phyloP scores from a whole-genome alignment of 2,113 vertebrate genomes.

The Colaptes auratus region DNA sequence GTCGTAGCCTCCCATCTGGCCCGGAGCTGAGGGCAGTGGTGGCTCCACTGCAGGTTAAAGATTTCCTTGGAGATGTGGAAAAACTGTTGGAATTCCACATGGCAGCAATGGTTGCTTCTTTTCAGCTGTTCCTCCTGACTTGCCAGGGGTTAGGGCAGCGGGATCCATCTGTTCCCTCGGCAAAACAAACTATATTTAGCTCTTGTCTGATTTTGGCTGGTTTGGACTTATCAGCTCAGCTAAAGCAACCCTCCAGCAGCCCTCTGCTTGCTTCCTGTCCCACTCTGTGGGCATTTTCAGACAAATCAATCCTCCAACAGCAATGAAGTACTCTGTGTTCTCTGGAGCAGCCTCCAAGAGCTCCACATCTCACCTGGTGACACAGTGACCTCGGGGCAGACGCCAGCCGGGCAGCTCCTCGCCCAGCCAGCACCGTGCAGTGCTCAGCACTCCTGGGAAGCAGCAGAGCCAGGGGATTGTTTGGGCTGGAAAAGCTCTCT shows the following conservation, averaged over 20 bases:
- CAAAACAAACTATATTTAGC: neutral
- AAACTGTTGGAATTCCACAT: neutral
- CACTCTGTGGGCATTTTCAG: neutral
- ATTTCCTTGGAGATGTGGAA: neutral
- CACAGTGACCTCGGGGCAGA: no score
- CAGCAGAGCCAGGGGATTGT: no score
- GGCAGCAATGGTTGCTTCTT: neutral
- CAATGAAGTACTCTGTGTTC: neutral
- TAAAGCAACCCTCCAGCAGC: neutral
- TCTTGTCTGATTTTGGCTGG: neutral
- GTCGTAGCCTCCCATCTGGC: neutral
- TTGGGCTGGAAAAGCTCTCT: no score
- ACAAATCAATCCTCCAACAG: neutral
- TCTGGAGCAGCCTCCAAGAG: neutral
- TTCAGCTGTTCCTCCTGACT: neutral
- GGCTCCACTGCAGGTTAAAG: neutral
- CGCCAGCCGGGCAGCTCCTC: no score
- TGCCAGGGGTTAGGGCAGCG: neutral
- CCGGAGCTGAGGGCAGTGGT: accelerated
- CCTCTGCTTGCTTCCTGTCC: neutral
- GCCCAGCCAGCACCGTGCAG: no score
- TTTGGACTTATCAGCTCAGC: neutral
- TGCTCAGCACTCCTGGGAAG: no score
- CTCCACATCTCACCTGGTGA: neutral
- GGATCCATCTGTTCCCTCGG: neutral